Base-by-base conservation (phyloP, 2,797 vertebrate species). In the Sebastiscus tertius region DNA sequence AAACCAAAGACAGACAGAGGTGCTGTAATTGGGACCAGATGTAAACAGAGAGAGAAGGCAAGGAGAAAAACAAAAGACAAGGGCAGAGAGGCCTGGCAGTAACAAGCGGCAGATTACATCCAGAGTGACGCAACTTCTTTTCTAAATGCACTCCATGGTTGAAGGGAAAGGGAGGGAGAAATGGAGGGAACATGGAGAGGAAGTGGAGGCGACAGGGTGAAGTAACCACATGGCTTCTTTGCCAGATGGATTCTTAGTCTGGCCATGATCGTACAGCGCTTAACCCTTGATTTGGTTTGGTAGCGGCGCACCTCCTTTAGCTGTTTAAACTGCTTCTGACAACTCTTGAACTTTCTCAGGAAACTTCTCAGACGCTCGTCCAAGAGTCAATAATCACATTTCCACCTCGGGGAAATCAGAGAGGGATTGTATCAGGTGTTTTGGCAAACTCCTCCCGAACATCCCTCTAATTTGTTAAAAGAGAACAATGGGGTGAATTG, bases 11-110 rank as follows among this genome's bases (percentile, higher is more conserved):
- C 14, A 22, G 72, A 74, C 81, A 68, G 63, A 81, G 80, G 77
- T 75, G 55, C 65, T 22, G 70, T 90, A 89, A 92, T 88, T 81
- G 72, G 83, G 84, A 90, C 77, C 92, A 93, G 87, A 92, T 93
- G 90, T 74, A 76, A 84, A 88, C 61, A 22, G 20, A 75, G 75
- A 14, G 14, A 79, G 52, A 65, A 54, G 61, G 20, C 6, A 33
- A 24, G 29, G 46, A 49, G 46, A 20, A 49, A 54, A 75, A 64
- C 24, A 67, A 75, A 75, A 79, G 74, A 87, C 59, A 66, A 79
- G 67, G 79, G 34, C 62, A 81, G 58, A 65, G 64, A 88, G 68
- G 63, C 70, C 55, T 85, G 85, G 79, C 85, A 79, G 70, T 85
- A 89, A 91, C 83, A 72, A 84, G 85, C 85, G 10, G 81, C 68